Conservation (phyloP, 2,797 vertebrate genomes). For the Chelonia mydas region DNA sequence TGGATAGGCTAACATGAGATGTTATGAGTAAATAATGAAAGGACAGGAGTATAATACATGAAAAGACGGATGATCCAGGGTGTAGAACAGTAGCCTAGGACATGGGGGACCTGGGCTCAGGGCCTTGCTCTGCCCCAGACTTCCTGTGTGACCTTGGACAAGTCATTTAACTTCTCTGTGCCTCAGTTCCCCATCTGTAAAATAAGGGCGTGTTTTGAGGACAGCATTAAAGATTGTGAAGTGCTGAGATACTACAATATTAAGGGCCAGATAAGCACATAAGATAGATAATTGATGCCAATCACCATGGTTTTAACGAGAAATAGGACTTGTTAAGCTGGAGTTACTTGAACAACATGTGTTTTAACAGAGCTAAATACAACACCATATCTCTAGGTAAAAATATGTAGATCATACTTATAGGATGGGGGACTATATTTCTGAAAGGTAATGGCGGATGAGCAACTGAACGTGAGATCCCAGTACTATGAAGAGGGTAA, state of each 20-base stretch:
- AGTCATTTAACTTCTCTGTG: neutral
- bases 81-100: neutral
- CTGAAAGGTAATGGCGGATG: neutral
- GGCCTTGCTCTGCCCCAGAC: neutral
- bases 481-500: neutral
- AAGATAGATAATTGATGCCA: neutral
- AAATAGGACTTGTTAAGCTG: neutral
- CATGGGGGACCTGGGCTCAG: neutral
- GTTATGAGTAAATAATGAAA: neutral
- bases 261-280: neutral
- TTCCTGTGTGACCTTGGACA: neutral
- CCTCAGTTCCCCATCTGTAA: neutral
- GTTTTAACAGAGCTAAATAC: conserved; percentile 19
- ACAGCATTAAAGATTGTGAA: neutral
- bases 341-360: neutral
- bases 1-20: neutral
- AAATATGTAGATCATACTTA: conserved; percentile 6
- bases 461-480: neutral
- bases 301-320: neutral
- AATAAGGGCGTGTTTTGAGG: neutral
- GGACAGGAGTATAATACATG: neutral
- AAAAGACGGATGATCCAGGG: neutral
- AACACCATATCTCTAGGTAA: neutral
- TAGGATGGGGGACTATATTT: neutral
- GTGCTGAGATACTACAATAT: neutral